These are phyloP conservation scores for Tangara arthus DNA, from an alignment of 2,797 vertebrate genomes.

Conservation along the genomic window DNA sequence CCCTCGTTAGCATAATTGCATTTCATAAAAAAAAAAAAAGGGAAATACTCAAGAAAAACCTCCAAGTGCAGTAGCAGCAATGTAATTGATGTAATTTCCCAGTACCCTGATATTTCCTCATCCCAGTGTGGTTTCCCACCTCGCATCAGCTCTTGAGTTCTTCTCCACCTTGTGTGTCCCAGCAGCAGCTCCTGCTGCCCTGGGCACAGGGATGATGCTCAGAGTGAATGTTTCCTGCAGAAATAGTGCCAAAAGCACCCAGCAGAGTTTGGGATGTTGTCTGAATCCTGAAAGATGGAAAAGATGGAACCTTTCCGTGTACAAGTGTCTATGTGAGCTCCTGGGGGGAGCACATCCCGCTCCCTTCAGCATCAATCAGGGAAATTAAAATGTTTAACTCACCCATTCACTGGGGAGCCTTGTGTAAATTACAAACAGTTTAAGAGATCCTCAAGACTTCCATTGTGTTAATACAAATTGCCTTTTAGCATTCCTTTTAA, in stretches of 20 bases:
- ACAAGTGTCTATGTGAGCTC: background rate
- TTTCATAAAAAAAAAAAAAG: background rate
- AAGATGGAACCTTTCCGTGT: background rate
- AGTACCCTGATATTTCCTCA: background rate
- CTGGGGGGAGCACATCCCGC: background rate
- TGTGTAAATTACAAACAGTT: slow-evolving; percentile 39
- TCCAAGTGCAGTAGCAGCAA: background rate
- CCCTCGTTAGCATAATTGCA: slow-evolving; percentile 9
- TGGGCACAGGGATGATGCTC: background rate
- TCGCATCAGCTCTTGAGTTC: fast-evolving
- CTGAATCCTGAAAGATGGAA: background rate
- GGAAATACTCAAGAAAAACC: background rate
- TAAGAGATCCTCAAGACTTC: slow-evolving; percentile 55
- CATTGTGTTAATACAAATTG: slow-evolving; percentile 52
- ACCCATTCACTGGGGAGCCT: slow-evolving; percentile 49
- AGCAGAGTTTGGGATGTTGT: slow-evolving; percentile 10
- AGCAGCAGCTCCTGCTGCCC: background rate
- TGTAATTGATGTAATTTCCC: fast-evolving
- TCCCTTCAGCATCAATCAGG: background rate
- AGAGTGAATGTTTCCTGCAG: background rate
- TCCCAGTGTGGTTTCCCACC: fast-evolving
- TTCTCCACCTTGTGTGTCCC: background rate
- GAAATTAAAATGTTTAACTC: slow-evolving; percentile 62
- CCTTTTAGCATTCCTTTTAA: slow-evolving; percentile 36
- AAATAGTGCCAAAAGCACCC: background rate